Conservation (phyloP, 2,888 invertebrate genomes). For the Netelia virgata region DNA sequence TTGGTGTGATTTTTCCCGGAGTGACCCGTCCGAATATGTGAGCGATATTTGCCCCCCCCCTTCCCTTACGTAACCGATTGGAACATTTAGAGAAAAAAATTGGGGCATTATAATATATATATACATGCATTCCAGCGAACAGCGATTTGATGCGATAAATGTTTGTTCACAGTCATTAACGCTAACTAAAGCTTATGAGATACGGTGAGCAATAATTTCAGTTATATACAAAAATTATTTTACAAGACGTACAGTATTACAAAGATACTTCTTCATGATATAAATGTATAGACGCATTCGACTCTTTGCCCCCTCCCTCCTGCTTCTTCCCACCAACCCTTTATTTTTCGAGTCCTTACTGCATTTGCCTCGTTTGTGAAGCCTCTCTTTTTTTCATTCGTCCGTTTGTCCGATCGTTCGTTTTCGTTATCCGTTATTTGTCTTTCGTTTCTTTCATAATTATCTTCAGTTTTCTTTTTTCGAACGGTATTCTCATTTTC, state of each 20-base stretch:
- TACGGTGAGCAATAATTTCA: conserved; percentile 84
- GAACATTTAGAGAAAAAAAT: no score
- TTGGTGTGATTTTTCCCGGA: no score
- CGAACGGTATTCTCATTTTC: conserved; percentile 21
- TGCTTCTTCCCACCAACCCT: conserved; percentile 21
- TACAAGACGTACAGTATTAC: conserved; percentile 80
- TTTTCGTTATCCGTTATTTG: background rate
- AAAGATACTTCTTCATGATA: conserved; percentile 77
- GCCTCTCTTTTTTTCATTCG: background rate
- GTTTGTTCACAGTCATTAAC: conserved; percentile 81
- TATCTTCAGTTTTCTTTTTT: background rate
- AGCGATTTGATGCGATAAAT: conserved; percentile 72
- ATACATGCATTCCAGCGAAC: conserved; percentile 54
- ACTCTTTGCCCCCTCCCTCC: conserved; percentile 34
- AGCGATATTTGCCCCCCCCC: no score
- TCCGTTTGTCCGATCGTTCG: conserved; percentile 1
- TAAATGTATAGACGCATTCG: conserved; percentile 66
- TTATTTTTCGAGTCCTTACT: conserved; percentile 24
- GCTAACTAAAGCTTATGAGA: conserved; percentile 84
- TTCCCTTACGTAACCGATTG: no score
- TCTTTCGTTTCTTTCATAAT: background rate
- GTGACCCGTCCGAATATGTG: no score
- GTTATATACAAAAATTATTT: conserved; percentile 84
- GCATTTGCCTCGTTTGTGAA: conserved; percentile 1
- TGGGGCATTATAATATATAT: conserved; percentile 32